These are phyloP conservation scores for Anoplopoma fimbria DNA, from an alignment of 2,113 vertebrate species.

Conservation along the genomic window DNA sequence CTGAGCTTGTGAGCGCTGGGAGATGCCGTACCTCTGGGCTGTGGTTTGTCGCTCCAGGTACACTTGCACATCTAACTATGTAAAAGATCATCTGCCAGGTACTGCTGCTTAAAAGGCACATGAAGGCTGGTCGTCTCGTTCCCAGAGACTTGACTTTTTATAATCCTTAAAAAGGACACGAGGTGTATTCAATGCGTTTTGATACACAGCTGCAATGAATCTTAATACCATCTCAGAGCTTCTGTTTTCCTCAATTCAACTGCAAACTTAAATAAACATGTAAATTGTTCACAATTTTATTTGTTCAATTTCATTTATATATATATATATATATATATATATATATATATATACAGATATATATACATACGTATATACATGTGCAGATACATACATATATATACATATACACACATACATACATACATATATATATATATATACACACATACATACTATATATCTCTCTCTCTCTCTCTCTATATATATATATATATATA, in stretches of 20 bases:
- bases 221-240: conserved; percentile 6
- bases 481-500: no score
- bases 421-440: no score
- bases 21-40: conserved; percentile 39
- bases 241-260: background rate
- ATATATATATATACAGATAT: no score
- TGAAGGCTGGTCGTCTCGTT: conserved; percentile 16
- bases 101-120: conserved; percentile 5
- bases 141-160: conserved; percentile 21
- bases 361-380: no score
- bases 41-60: conserved; percentile 33
- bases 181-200: conserved; percentile 6
- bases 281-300: background rate
- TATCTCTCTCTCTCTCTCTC: no score
- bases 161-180: conserved; percentile 7
- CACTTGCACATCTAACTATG: conserved; percentile 2
- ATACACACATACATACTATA: no score
- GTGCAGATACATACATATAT: no score
- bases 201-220: background rate
- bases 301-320: background rate
- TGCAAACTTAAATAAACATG: background rate
- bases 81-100: conserved; percentile 7
- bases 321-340: background rate
- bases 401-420: no score
- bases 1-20: conserved; percentile 58